Base-by-base conservation (phyloP, 92 coral and sea anemone species). In the Chrysogorgia sp. region DNA sequence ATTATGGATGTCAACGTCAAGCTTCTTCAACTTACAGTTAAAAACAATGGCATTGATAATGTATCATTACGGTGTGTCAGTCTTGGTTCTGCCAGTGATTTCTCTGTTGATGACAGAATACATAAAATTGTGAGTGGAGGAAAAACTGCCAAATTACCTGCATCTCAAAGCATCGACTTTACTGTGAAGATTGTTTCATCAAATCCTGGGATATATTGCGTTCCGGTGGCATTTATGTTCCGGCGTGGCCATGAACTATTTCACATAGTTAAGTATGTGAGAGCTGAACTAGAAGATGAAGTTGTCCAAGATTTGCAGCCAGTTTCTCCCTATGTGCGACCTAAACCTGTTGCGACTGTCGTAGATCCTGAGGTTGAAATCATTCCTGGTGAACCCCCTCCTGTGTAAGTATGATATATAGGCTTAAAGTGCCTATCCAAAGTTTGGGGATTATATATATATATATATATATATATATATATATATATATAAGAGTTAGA, bases 241-340 rank as follows among this genome's bases (percentile, higher is more conserved):
- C n/a, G 37, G 12, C 61, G 77, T 9, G 77, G 34, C 28, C 8
- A 79, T 0, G 45, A 52, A 57, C 62, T 67, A 0, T 91, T 88
- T 79, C 90, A 91, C 47, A 88, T 91, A 49, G 90, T 90, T 10
- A 82, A 91, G 60, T 88, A 85, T 68, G 50, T 91, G 28, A 83
- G 63, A 62, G 92, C 90, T 37, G 89, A 86, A 58, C 85, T 89
- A 31, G 89, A 83, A 2, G 83, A 85, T 55, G 85, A 83, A 1
- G 86, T 83, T 57, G 92, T 91, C 0, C 34, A 74, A 58, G 83
- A 88, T 14, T 75, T 91, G 55, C 83, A 85, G 29, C 96, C 96
- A 4, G 80, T 81, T 24, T 34, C 77, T 10, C 82, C 84, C 25
- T 91, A 88, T 59, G 89, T 76, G 19, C 92, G 81, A 45, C 96